Conservation (phyloP, 2,888 invertebrate species). For the Eupithecia exiguata region DNA sequence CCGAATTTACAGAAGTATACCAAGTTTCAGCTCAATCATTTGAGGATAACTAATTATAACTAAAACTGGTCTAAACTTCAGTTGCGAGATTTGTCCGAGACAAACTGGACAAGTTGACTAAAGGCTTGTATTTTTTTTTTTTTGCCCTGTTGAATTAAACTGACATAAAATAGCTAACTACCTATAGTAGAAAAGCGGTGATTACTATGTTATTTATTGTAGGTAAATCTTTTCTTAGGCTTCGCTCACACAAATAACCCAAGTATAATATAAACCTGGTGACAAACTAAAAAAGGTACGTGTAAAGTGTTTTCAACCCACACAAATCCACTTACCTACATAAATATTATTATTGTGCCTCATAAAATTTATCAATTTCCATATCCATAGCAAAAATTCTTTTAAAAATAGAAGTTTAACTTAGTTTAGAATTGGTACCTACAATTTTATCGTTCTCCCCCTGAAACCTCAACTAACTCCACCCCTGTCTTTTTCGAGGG, state of each 20-base stretch:
- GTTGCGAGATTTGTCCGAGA: too few species aligned
- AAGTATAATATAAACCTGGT: too few species aligned
- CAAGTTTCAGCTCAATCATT: too few species aligned
- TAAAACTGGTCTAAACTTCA: too few species aligned
- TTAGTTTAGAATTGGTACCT: background rate
- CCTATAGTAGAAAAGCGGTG: background rate
- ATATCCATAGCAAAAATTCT: background rate
- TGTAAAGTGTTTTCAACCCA: background rate
- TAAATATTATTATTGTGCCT: too few species aligned
- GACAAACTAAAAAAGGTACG: too few species aligned
- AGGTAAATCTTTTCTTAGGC: background rate
- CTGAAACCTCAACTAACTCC: constrained; percentile 41
- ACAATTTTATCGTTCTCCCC: background rate
- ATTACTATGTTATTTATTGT: background rate
- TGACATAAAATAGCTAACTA: background rate
- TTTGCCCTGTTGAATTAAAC: too few species aligned
- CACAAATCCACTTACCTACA: too few species aligned
- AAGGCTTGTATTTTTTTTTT: too few species aligned
- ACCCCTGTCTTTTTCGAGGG: constrained; percentile 68
- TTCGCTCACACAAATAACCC: background rate
- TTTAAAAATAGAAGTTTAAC: background rate
- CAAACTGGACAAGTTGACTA: too few species aligned
- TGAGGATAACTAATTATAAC: too few species aligned
- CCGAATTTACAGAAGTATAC: too few species aligned
- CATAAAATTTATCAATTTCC: background rate